Conservation (phyloP, 2,113 vertebrate genomes). For the Ptilonorhynchus violaceus region DNA sequence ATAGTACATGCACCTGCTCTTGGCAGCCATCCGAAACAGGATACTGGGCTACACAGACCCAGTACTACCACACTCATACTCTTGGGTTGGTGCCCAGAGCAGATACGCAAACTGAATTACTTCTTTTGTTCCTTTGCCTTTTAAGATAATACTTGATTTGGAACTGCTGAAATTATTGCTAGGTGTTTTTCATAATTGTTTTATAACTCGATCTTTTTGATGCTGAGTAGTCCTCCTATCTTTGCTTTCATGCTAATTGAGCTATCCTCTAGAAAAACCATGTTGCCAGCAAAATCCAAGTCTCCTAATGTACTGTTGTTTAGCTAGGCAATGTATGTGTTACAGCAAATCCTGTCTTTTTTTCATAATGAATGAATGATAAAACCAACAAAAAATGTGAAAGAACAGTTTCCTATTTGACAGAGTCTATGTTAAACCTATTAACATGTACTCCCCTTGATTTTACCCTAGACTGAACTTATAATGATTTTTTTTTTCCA, state of each 20-base stretch:
- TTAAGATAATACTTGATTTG: constrained; percentile 29
- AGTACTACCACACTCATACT: neutral
- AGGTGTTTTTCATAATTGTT: neutral
- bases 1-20: neutral
- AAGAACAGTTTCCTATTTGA: neutral
- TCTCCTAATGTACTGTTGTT: neutral
- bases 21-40: neutral
- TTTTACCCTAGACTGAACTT: neutral
- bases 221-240: neutral
- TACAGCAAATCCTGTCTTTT: neutral
- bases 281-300: neutral
- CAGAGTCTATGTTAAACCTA: neutral
- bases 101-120: constrained; percentile 1
- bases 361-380: neutral
- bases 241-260: neutral
- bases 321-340: neutral
- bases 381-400: neutral
- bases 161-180: neutral
- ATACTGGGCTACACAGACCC: neutral
- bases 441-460: neutral
- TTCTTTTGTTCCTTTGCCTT: constrained; percentile 26
- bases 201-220: neutral
- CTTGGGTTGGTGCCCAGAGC: constrained; percentile 15
- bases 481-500: neutral
- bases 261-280: neutral